phyloP scores from a whole-genome alignment of 2,113 vertebrate genomes.

The Semnopithecus entellus region DNA sequence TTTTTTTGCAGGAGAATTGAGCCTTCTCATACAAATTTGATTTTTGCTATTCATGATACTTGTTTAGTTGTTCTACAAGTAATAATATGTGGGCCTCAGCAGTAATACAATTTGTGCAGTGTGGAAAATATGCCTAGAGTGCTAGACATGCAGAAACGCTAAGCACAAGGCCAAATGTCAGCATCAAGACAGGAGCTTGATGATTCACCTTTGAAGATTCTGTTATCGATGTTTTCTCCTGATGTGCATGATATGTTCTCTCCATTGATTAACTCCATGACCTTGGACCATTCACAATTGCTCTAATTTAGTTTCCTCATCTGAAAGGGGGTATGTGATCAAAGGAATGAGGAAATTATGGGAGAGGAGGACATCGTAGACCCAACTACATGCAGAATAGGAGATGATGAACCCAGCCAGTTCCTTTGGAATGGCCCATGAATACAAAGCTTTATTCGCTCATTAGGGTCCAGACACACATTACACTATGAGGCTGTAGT shows the following conservation, averaged over 20 bases:
- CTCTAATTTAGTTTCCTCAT: conserved; percentile 32
- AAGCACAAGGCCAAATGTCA: neutral
- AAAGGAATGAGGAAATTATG: neutral
- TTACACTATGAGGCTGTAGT: neutral
- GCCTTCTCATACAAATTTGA: conserved; percentile 19
- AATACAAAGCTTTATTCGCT: neutral
- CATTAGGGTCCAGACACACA: neutral
- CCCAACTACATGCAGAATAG: neutral
- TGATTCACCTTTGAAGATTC: neutral
- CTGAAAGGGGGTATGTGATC: neutral
- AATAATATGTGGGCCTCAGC: neutral
- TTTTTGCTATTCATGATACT: neutral
- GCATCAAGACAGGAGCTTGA: neutral
- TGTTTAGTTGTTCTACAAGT: neutral
- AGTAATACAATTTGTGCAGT: neutral
- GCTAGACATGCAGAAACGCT: neutral
- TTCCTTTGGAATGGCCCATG: neutral
- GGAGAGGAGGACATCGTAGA: neutral
- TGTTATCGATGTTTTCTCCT: neutral
- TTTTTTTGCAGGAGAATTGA: neutral
- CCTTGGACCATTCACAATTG: neutral
- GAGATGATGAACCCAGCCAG: neutral
- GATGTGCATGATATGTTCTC: neutral
- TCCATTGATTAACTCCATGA: neutral
- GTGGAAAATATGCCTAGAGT: neutral